phyloP scores from a whole-genome alignment of 2,888 invertebrate genomes.

The Dastarcus helophoroides region DNA sequence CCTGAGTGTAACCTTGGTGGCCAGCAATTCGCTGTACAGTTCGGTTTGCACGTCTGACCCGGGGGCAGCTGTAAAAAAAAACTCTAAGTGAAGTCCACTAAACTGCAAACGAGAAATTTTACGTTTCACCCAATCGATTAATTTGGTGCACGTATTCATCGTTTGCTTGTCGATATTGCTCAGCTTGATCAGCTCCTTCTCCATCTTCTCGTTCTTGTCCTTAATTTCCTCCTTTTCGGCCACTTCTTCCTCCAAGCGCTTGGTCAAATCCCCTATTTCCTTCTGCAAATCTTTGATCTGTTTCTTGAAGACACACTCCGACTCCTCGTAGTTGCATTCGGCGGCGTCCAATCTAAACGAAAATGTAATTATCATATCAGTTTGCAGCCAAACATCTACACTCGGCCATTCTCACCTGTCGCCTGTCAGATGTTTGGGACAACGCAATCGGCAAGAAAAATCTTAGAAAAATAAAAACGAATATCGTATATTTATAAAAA shows the following conservation, averaged over 20 bases:
- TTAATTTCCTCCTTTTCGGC: conserved; percentile 14
- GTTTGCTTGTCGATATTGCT: too few species aligned
- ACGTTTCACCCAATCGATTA: too few species aligned
- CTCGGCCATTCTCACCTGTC: conserved; percentile 27
- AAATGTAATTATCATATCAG: conserved; percentile 33
- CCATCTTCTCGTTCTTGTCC: conserved; percentile 9
- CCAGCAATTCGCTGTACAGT: conserved; percentile 24
- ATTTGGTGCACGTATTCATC: too few species aligned
- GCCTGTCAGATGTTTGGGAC: conserved; percentile 15
- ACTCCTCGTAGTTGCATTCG: conserved; percentile 18
- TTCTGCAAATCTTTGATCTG: conserved; percentile 14
- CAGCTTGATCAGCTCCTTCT: conserved; percentile 22
- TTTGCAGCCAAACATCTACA: conserved; percentile 26
- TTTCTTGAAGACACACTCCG: conserved; percentile 15
- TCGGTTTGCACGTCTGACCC: conserved; percentile 22
- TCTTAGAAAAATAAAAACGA: conserved; percentile 9
- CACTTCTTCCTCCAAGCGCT: conserved; percentile 11
- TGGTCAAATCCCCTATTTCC: conserved; percentile 18
- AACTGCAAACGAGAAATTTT: too few species aligned
- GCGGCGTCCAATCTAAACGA: conserved; percentile 29
- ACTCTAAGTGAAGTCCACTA: too few species aligned
- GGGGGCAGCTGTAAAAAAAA: conserved; percentile 11
- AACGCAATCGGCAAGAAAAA: conserved; percentile 2
- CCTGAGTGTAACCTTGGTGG: conserved; percentile 24
- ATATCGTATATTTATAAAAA: conserved; percentile 7